Conservation (phyloP, 2,113 vertebrate species). For the Sphyrna mokarran region DNA sequence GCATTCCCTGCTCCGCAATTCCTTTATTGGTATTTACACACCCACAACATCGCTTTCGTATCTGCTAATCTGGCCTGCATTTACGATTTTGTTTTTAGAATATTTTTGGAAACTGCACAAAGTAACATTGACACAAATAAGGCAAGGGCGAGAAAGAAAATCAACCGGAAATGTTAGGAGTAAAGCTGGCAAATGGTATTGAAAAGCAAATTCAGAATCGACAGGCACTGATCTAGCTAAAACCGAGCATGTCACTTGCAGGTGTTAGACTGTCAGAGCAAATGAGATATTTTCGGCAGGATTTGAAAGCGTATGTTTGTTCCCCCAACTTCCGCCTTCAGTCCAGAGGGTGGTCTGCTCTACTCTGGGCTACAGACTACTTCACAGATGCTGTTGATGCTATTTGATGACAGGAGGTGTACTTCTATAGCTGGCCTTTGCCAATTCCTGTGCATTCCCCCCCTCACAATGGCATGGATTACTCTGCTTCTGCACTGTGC, state of each 20-base stretch:
- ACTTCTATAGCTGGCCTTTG: background rate
- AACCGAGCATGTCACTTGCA: background rate
- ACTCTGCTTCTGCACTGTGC: background rate
- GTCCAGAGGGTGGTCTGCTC: background rate
- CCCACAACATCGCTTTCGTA: background rate
- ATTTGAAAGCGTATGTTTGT: background rate
- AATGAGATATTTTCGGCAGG: background rate
- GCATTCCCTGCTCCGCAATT: too few relatives aligned
- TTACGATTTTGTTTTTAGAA: background rate
- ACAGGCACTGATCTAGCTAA: background rate
- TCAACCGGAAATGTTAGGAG: background rate
- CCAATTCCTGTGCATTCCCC: background rate
- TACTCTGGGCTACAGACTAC: slow-evolving; percentile 10
- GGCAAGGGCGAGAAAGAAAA: too few relatives aligned
- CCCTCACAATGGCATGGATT: slow-evolving; percentile 4
- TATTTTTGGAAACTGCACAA: background rate
- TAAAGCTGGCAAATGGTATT: background rate
- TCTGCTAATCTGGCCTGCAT: background rate
- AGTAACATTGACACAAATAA: background rate
- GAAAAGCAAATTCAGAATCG: background rate
- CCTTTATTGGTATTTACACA: too few relatives aligned
- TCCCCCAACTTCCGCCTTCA: background rate
- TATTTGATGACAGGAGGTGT: slow-evolving; percentile 33
- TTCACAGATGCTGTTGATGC: background rate
- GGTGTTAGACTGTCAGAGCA: background rate